Evolutionary conservation across 2,888 invertebrate genomes (phyloP), one percentile per base, ranked within the genome.

Genomic region (Hirtodrosophila histrioides): DNA sequence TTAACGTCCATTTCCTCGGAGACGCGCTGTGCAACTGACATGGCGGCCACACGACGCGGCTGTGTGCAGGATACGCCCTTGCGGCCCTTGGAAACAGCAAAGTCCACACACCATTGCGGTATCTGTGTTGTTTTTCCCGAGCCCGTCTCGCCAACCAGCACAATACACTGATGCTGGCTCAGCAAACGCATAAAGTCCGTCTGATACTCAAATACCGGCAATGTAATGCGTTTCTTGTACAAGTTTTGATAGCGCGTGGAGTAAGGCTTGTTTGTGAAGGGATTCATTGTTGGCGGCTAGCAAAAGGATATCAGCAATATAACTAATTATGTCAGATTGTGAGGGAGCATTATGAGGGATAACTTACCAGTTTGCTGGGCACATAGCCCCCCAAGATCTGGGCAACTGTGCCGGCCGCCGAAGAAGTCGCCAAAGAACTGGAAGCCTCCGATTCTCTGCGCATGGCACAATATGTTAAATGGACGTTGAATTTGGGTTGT

Each of bases 91-190:
- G 93, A 92, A 33, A 93, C 90, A 0, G 96, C 94, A 91, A 94
- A 95, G 77, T 96, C 96, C 0, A 96, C 95, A 89, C 96, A 96
- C 97, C 98, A 98, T 92, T 98, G 99, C 0, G 99, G 99, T 86
- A 99, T 99, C 93, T 99, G 99, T 9, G 99, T 99, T 0, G 99
- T 99, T 93, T 99, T 99, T 0, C 99, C 99, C 2, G 98, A 99
- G n/a, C 99, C 99, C 0, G 99, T 99, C 91, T 99, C 99, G 81
- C 99, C 99, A 3, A 99, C 99, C 0, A 99, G 93, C 1, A 99
- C 98, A 27, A 99, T 97, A 72, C 97, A 97, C 89, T 99, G 99
- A 92, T 99, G 96, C 56, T 96, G 96, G 71, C 95, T 95, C n/a
- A 99, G 93, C 37, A 98, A 93, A 82, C 98, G 94, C 95, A 98